Percentiles rank a stretch among this genome's conserved stretches.
Evolutionary conservation across 2,888 invertebrate species (phyloP).

Genomic region (Drosophila histrio): DNA sequence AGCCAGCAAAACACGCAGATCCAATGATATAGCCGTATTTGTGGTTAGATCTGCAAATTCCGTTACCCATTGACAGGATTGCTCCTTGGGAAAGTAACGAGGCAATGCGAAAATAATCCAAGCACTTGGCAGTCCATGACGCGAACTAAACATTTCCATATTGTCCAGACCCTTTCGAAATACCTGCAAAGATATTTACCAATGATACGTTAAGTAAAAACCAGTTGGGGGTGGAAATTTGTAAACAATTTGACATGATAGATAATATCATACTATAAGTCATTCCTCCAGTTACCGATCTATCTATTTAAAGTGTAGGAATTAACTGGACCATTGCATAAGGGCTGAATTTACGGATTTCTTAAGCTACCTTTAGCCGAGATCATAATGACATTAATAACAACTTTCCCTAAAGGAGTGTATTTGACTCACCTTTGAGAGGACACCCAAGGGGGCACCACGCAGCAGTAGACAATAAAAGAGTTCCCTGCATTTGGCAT

Average conservation of each 20-base stretch:
- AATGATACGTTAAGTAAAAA: too few species aligned
- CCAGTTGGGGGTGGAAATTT: too few species aligned
- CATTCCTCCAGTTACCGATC: too few species aligned
- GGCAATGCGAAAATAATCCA: conserved; percentile 90
- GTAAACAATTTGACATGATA: too few species aligned
- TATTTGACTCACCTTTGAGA: conserved; percentile 88
- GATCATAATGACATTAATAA: too few species aligned
- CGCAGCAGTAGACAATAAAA: conserved; percentile 90
- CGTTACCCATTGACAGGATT: conserved; percentile 83
- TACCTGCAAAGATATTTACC: too few species aligned
- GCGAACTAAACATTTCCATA: conserved; percentile 86
- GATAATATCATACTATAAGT: too few species aligned
- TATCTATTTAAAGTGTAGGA: too few species aligned
- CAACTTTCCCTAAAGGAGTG: too few species aligned
- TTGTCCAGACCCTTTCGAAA: conserved; percentile 86
- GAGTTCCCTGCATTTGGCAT: conserved; percentile 92
- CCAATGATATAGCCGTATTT: conserved; percentile 88
- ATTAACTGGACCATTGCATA: too few species aligned
- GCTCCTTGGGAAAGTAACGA: conserved; percentile 85
- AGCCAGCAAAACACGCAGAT: conserved; percentile 89
- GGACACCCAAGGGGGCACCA: conserved; percentile 89
- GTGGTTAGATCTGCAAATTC: conserved; percentile 85
- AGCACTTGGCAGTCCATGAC: conserved; percentile 86
- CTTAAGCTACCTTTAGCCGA: too few species aligned
- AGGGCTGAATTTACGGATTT: too few species aligned